These are phyloP conservation scores for Xerus inauris DNA, from an alignment of 2,113 vertebrate genomes.

Conservation along the genomic window DNA sequence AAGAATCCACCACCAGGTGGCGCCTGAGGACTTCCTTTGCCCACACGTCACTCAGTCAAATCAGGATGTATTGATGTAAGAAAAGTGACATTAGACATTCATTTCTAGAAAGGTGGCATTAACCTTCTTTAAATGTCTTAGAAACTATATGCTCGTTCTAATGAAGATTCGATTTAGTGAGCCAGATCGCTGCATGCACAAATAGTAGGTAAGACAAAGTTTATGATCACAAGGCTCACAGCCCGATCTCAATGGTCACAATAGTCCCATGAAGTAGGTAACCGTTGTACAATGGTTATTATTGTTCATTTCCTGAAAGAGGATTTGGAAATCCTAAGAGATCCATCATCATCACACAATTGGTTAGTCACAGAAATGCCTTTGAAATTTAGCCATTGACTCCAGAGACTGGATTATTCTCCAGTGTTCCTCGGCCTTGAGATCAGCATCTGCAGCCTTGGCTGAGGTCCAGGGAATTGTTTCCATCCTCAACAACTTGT, in stretches of 20 bases:
- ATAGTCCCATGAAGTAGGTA: not conserved
- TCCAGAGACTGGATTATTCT: not conserved
- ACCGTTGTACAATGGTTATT: not conserved
- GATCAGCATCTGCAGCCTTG: not conserved
- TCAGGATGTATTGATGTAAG: not conserved
- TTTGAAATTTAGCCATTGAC: not conserved
- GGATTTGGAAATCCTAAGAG: not conserved
- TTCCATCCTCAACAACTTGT: not conserved
- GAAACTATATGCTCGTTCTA: not conserved
- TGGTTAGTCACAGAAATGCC: not conserved
- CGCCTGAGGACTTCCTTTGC: slow-evolving; percentile 57
- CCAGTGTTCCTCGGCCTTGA: not conserved
- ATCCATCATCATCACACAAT: not conserved
- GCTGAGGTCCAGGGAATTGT: not conserved
- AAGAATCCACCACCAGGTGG: slow-evolving; percentile 62
- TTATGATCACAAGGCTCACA: too few species aligned
- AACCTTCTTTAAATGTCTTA: not conserved
- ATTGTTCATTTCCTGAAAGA: not conserved
- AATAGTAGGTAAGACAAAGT: not conserved
- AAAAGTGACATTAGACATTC: not conserved
- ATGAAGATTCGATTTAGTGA: not conserved
- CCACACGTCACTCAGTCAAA: not conserved
- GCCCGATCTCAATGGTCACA: not conserved
- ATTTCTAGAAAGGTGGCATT: not conserved
- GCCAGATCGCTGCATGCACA: not conserved